Percentiles rank a stretch among this genome's conserved stretches.
Evolutionary conservation across 2,888 invertebrate species (phyloP).

Genomic region (Lasiommata megera): DNA sequence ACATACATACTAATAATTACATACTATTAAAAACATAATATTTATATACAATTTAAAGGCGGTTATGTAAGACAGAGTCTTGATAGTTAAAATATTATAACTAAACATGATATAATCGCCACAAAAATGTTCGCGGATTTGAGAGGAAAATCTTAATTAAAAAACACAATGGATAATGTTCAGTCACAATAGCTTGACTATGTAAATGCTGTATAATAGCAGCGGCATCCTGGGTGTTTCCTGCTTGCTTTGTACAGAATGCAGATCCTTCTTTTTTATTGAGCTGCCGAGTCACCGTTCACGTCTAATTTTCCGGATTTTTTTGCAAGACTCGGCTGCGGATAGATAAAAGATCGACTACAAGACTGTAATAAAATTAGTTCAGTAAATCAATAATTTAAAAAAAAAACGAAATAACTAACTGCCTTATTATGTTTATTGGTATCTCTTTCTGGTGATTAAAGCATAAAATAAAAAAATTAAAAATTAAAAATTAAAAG

Average conservation of each 20-base stretch:
- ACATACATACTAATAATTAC: too few species aligned
- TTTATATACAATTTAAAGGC: too few species aligned
- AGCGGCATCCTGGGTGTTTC: constrained; percentile 57
- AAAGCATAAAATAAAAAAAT: too few species aligned
- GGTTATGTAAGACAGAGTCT: too few species aligned
- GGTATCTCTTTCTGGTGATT: too few species aligned
- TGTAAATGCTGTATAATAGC: constrained; percentile 54
- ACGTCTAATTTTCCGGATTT: background rate
- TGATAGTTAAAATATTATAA: background rate
- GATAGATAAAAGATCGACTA: background rate
- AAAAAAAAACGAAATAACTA: too few species aligned
- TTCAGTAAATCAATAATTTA: background rate
- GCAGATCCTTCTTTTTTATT: constrained; percentile 41
- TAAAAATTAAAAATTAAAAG: too few species aligned
- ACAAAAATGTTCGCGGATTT: background rate
- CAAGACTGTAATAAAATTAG: background rate
- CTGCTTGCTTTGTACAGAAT: constrained; percentile 44
- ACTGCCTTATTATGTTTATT: too few species aligned
- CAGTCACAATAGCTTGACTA: constrained; percentile 42
- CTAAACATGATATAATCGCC: background rate
- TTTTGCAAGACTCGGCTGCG: background rate
- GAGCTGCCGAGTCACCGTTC: background rate
- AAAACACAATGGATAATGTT: constrained; percentile 35
- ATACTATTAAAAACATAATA: too few species aligned
- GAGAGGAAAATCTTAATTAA: constrained; percentile 27